These are phyloP conservation scores for Orientallactaga sibirica DNA, from an alignment of 2,797 vertebrate species.

Conservation along the genomic window DNA sequence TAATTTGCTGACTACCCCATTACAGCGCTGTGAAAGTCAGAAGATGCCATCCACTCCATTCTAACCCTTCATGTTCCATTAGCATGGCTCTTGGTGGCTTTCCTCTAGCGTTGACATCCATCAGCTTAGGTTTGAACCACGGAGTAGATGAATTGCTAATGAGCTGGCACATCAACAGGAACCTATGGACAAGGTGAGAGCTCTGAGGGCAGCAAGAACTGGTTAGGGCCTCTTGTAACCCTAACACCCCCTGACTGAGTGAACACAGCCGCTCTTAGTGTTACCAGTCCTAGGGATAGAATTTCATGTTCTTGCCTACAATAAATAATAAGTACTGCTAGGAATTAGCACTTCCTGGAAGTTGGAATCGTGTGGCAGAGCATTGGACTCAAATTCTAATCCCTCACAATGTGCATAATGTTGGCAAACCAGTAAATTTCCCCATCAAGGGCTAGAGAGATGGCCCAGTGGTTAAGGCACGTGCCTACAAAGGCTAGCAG, in stretches of 20 bases:
- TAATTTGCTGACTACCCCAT: constrained; percentile 60
- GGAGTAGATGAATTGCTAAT: background rate
- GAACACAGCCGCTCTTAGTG: constrained; percentile 30
- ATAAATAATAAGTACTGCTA: background rate
- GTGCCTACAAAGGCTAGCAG: too few species aligned
- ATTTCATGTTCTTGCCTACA: constrained; percentile 33
- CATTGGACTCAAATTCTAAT: constrained; percentile 25
- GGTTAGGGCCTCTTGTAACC: background rate
- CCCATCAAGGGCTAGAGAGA: background rate
- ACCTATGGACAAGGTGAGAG: background rate
- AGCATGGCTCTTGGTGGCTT: constrained; percentile 56
- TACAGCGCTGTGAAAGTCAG: background rate
- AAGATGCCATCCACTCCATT: constrained; percentile 56
- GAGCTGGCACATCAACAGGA: constrained; percentile 13
- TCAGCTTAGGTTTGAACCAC: constrained; percentile 19
- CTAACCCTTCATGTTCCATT: constrained; percentile 74
- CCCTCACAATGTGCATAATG: constrained; percentile 9
- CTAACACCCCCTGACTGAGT: constrained; percentile 23
- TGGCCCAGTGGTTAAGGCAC: too few species aligned
- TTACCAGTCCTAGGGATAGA: constrained; percentile 43
- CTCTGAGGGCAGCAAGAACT: constrained; percentile 31
- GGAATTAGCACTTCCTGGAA: background rate
- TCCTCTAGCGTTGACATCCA: constrained; percentile 32
- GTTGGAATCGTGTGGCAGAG: background rate
- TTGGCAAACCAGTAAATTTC: constrained; percentile 22